phyloP scores from a whole-genome alignment of 2,113 vertebrate species.

The Triplophysa dalaica region DNA sequence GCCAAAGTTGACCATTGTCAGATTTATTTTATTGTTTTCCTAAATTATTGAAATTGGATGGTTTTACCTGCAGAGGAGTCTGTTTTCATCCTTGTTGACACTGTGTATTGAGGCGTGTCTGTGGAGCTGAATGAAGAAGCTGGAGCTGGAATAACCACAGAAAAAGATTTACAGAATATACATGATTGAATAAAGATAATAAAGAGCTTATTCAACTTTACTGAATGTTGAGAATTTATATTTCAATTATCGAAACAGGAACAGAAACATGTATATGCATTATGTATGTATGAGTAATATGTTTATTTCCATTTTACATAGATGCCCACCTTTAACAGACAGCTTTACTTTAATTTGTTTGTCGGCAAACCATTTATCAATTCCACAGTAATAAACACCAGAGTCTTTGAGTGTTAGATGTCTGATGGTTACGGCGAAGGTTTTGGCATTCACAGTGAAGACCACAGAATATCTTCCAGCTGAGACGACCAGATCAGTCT shows the following conservation, averaged over 20 bases:
- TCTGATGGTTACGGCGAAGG: constrained; percentile 46
- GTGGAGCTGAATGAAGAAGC: not conserved
- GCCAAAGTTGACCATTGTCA: no score
- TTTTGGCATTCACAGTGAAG: not conserved
- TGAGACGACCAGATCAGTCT: not conserved
- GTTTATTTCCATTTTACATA: not conserved
- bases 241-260: not conserved
- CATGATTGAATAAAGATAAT: no score
- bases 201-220: no score
- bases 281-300: no score
- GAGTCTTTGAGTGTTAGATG: constrained; percentile 41
- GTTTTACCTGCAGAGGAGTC: not conserved
- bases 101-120: not conserved
- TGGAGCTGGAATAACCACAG: not conserved
- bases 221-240: not conserved
- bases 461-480: constrained; percentile 43
- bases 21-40: no score
- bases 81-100: not conserved
- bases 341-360: constrained; percentile 1
- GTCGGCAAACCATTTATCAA: constrained; percentile 17
- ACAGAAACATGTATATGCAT: no score
- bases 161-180: not conserved
- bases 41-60: not conserved
- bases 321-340: constrained; percentile 42
- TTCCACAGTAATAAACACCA: constrained; percentile 56